Conservation (phyloP, 2,113 vertebrate genomes). For the Ophiodon elongatus region DNA sequence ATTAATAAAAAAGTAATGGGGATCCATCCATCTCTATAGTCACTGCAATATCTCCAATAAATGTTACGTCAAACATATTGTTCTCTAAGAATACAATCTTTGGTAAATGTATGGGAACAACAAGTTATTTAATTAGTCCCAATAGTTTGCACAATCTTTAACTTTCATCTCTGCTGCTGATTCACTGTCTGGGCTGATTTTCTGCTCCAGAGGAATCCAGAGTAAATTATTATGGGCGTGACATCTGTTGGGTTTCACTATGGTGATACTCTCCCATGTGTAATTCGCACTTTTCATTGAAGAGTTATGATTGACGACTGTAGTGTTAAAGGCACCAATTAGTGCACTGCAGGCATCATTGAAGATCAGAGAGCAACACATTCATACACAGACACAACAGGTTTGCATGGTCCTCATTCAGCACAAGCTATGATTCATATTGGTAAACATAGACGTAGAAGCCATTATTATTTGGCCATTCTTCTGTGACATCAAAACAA, state of each 20-base stretch:
- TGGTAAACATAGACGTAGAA: background rate
- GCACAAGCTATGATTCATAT: slow-evolving; percentile 12
- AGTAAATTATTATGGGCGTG: slow-evolving; percentile 14
- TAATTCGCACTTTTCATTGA: slow-evolving; percentile 49
- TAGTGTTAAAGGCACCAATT: slow-evolving; percentile 41
- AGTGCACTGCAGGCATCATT: slow-evolving; percentile 19
- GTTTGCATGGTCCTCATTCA: background rate
- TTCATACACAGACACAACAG: slow-evolving; percentile 19
- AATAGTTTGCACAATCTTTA: background rate
- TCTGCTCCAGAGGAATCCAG: slow-evolving; percentile 1
- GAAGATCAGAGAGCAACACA: slow-evolving; percentile 4
- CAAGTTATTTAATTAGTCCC: background rate
- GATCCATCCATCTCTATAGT: background rate
- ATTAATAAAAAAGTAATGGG: background rate
- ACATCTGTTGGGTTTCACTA: slow-evolving; percentile 12
- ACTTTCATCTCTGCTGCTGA: background rate
- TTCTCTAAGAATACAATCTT: background rate
- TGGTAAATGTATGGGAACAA: background rate
- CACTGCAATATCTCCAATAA: background rate
- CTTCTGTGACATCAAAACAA: slow-evolving; percentile 5
- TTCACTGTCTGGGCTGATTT: background rate
- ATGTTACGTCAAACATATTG: background rate
- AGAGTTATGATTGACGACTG: slow-evolving; percentile 45
- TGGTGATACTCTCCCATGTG: slow-evolving; percentile 26
- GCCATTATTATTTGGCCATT: slow-evolving; percentile 1